A percentile compares a stretch with the other conserved stretches of the same genome.
Evolutionary conservation across 2,888 invertebrate species (phyloP).

Genomic region (Leucophenga montana): DNA sequence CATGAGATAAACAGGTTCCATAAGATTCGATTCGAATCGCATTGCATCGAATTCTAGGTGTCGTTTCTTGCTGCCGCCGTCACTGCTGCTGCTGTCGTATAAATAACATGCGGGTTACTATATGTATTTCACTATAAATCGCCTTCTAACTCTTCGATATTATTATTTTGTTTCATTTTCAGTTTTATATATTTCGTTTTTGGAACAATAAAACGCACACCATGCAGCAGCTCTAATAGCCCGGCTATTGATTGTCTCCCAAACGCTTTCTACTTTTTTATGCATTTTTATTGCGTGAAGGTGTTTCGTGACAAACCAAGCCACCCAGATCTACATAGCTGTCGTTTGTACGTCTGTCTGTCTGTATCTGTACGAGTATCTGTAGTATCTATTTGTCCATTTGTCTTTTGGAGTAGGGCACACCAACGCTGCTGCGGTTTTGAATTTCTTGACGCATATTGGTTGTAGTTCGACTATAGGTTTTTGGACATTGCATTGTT

Average conservation of each 20-base stretch:
- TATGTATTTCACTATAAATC: slow-evolving; percentile 21
- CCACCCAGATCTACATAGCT: slow-evolving; percentile 42
- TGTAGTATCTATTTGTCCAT: too few species aligned
- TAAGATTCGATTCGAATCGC: neutral
- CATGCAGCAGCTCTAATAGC: slow-evolving; percentile 67
- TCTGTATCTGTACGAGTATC: slow-evolving; percentile 1
- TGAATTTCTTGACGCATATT: slow-evolving; percentile 10
- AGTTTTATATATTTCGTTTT: slow-evolving; percentile 10
- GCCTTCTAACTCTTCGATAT: neutral
- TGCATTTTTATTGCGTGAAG: slow-evolving; percentile 24
- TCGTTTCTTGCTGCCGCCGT: neutral
- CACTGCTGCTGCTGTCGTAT: slow-evolving; percentile 44
- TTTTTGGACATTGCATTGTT: slow-evolving; percentile 44
- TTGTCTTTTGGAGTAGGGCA: too few species aligned
- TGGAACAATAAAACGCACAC: slow-evolving; percentile 67
- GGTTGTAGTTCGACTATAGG: too few species aligned
- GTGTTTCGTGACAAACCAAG: slow-evolving; percentile 46
- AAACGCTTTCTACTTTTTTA: slow-evolving; percentile 36
- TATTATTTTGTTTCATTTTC: neutral
- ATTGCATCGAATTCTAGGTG: slow-evolving; percentile 26
- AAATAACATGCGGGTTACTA: slow-evolving; percentile 59
- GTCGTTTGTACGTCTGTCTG: slow-evolving; percentile 24
- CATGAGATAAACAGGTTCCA: slow-evolving; percentile 58
- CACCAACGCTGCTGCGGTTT: slow-evolving; percentile 53
- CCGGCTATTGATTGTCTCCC: slow-evolving; percentile 43